These are phyloP conservation scores for Listronotus bonariensis DNA, from an alignment of 1,140 invertebrate genomes.

Conservation along the genomic window DNA sequence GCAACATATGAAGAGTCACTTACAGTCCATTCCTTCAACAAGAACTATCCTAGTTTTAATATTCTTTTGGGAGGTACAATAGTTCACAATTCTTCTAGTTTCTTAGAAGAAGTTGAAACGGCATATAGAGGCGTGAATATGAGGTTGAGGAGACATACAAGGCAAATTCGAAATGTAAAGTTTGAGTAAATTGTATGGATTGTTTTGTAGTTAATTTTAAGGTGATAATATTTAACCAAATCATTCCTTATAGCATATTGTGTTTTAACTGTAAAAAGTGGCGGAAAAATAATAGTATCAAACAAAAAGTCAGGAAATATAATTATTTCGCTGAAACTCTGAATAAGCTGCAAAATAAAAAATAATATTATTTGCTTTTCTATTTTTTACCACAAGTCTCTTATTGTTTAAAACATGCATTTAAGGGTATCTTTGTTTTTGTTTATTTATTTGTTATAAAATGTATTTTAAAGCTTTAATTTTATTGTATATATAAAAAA, in stretches of 20 bases:
- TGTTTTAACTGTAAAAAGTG: no score
- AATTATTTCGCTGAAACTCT: neutral
- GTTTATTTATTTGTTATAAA: no score
- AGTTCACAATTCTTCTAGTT: slow-evolving; percentile 86
- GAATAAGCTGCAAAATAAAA: no score
- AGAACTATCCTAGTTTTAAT: slow-evolving; percentile 72
- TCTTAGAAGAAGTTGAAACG: slow-evolving; percentile 72
- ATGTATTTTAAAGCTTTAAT: no score
- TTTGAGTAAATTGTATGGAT: slow-evolving; percentile 22
- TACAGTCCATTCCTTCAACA: slow-evolving; percentile 81
- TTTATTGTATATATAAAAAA: no score
- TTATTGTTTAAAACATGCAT: no score
- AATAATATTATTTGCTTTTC: no score
- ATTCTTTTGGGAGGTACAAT: slow-evolving; percentile 89
- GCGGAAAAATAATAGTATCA: neutral
- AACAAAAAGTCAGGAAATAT: neutral
- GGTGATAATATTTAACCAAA: no score
- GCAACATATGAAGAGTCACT: slow-evolving; percentile 95
- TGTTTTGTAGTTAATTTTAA: neutral
- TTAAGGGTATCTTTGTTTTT: no score
- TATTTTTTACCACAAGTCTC: no score
- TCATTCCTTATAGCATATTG: no score
- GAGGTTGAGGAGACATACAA: slow-evolving; percentile 38
- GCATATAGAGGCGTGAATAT: slow-evolving; percentile 52
- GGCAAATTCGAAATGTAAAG: slow-evolving; percentile 40